phyloP scores from a whole-genome alignment of 2,113 vertebrate genomes.

The Carassius gibelio region DNA sequence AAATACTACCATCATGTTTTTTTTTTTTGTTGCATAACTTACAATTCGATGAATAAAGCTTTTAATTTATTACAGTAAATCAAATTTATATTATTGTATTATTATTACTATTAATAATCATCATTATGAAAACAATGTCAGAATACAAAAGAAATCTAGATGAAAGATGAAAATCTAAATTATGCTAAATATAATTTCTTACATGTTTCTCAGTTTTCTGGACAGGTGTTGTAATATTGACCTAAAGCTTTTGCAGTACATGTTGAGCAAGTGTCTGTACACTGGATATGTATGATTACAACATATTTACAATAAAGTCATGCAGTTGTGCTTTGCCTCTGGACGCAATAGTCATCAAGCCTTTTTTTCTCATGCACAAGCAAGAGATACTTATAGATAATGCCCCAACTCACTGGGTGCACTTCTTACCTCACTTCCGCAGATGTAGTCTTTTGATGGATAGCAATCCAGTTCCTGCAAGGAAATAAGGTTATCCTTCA shows the following conservation, averaged over 20 bases:
- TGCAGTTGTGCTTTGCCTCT: not conserved
- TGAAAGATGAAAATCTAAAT: not conserved
- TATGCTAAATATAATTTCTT: not conserved
- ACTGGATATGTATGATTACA: not conserved
- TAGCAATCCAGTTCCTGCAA: constrained; percentile 42
- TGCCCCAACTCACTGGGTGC: not conserved
- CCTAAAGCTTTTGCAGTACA: not conserved
- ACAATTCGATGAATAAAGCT: not conserved
- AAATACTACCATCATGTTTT: no score
- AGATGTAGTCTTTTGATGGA: constrained; percentile 33
- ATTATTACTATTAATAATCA: no score
- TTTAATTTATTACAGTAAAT: not conserved
- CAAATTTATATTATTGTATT: no score
- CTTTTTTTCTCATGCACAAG: not conserved
- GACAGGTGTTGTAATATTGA: not conserved
- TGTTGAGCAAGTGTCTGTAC: not conserved
- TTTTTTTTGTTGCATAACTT: not conserved
- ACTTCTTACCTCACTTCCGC: constrained; percentile 28
- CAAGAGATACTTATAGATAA: not conserved
- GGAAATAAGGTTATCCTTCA: not conserved
- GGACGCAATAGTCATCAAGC: not conserved
- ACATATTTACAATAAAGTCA: not conserved
- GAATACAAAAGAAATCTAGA: not conserved
- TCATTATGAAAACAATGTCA: not conserved
- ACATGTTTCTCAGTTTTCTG: not conserved